Percentiles rank a stretch among this genome's conserved stretches.
These are phyloP conservation scores for Aspidapion aeneum DNA, from an alignment of 2,888 invertebrate genomes.

Conservation along the genomic window DNA sequence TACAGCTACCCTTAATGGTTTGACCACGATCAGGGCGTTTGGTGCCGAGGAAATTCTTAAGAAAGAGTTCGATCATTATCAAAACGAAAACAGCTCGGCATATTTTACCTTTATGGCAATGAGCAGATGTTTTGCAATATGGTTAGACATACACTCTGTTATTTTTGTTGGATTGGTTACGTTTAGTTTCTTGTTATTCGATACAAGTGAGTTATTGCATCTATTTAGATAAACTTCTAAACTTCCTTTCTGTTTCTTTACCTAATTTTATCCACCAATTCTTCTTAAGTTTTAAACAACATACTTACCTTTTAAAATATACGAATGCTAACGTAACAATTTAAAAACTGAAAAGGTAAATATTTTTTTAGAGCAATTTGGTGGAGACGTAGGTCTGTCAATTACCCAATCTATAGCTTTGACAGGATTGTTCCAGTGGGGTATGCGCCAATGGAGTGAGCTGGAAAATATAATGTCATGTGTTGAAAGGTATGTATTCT, in stretches of 20 bases:
- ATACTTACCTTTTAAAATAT: too few species aligned
- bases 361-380: slow-evolving; percentile 37
- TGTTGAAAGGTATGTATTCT: slow-evolving; percentile 81
- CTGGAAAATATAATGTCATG: slow-evolving; percentile 76
- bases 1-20: slow-evolving; percentile 69
- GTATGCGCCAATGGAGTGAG: slow-evolving; percentile 58
- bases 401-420: slow-evolving; percentile 43
- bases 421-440: slow-evolving; percentile 73
- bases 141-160: slow-evolving; percentile 64
- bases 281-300: too few species aligned
- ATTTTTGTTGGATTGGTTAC: slow-evolving; percentile 63
- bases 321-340: too few species aligned
- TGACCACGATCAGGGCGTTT: slow-evolving; percentile 72
- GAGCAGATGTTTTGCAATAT: slow-evolving; percentile 66
- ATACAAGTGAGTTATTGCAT: slow-evolving; percentile 51
- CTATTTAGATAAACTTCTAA: too few species aligned
- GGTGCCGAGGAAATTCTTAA: slow-evolving; percentile 59
- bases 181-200: slow-evolving; percentile 59
- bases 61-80: slow-evolving; percentile 58
- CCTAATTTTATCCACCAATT: too few species aligned
- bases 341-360: too few species aligned
- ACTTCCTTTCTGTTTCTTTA: too few species aligned
- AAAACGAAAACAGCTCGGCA: slow-evolving; percentile 66
- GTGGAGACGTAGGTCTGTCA: slow-evolving; percentile 44
- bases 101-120: slow-evolving; percentile 62